A percentile compares a stretch with the other conserved stretches of the same genome.
Evolutionary conservation across 1,140 invertebrate species (phyloP).

Genomic region (Adoxophyes honmai): DNA sequence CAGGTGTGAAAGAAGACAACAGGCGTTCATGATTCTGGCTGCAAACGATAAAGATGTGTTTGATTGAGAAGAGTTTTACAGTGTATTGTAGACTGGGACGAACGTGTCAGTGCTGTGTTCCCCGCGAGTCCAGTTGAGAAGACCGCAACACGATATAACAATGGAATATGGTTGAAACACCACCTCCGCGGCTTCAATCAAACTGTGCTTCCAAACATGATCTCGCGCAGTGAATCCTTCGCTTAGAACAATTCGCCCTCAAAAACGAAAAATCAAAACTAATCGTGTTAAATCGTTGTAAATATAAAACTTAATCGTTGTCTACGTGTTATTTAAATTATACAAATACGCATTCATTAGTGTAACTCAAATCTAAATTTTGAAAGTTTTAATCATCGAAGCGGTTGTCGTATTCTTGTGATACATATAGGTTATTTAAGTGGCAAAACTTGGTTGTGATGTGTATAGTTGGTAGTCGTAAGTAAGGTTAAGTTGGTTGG

Average conservation of each 20-base stretch:
- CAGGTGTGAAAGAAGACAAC: conserved; percentile 43
- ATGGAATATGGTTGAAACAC: conserved; percentile 73
- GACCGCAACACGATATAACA: conserved; percentile 51
- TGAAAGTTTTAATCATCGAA: conserved; percentile 71
- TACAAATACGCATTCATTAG: not conserved
- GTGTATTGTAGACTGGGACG: conserved; percentile 52
- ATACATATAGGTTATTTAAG: conserved; percentile 43
- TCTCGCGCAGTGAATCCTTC: conserved; percentile 45
- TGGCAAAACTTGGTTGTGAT: conserved; percentile 76
- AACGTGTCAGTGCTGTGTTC: conserved; percentile 56
- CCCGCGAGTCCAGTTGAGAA: conserved; percentile 59
- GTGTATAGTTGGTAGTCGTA: conserved; percentile 67
- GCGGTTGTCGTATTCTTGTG: conserved; percentile 76
- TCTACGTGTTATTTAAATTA: conserved; percentile 52
- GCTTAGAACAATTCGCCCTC: conserved; percentile 17
- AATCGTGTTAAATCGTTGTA: conserved; percentile 47
- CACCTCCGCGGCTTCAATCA: conserved; percentile 22
- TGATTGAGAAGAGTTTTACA: conserved; percentile 51
- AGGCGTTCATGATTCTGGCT: conserved; percentile 45
- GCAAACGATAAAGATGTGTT: conserved; percentile 68
- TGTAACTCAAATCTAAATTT: conserved; percentile 29
- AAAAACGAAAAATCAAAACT: conserved; percentile 19
- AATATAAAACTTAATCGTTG: conserved; percentile 54
- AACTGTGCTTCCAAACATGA: conserved; percentile 61
- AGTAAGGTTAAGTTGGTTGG: conserved; percentile 32